A percentile compares a stretch with the other conserved stretches of the same genome.
Evolutionary conservation across 2,797 vertebrate genomes (phyloP).

Genomic region (Mormyrus proboscirostris): DNA sequence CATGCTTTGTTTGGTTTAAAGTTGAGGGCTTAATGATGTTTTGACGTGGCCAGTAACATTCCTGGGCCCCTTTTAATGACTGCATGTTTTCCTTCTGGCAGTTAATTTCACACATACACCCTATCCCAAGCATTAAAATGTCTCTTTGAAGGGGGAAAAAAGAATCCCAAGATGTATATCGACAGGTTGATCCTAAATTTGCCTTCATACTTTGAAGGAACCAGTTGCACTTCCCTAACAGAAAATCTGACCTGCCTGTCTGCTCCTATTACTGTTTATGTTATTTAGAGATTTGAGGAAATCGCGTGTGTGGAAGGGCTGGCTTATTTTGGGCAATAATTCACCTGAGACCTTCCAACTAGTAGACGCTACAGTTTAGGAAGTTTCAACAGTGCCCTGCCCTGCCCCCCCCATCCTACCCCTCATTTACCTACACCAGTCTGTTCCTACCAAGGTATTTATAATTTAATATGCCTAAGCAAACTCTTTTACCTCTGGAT

Average conservation of each 20-base stretch:
- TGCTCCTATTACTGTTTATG: neutral
- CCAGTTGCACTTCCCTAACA: neutral
- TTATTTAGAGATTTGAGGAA: constrained; percentile 12
- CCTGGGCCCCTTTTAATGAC: neutral
- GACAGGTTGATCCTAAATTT: constrained; percentile 13
- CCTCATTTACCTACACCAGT: neutral
- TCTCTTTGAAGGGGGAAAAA: constrained; percentile 12
- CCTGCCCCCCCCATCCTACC: neutral
- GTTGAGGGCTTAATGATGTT: neutral
- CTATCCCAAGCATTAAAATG: constrained; percentile 1
- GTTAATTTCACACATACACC: neutral
- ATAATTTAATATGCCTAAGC: constrained; percentile 11
- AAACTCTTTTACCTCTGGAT: neutral
- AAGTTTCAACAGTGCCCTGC: constrained; percentile 8
- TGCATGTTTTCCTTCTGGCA: neutral
- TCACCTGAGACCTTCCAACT: constrained; percentile 9
- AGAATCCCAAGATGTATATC: neutral
- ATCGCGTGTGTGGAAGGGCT: constrained; percentile 10
- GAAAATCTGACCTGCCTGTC: neutral
- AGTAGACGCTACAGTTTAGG: neutral
- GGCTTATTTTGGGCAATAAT: neutral
- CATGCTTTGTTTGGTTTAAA: neutral
- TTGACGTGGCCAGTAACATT: constrained; percentile 2
- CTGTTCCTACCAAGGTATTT: neutral
- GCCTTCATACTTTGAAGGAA: neutral